phyloP scores from a whole-genome alignment of 2,113 vertebrate genomes.

The Hippopotamus amphibius region DNA sequence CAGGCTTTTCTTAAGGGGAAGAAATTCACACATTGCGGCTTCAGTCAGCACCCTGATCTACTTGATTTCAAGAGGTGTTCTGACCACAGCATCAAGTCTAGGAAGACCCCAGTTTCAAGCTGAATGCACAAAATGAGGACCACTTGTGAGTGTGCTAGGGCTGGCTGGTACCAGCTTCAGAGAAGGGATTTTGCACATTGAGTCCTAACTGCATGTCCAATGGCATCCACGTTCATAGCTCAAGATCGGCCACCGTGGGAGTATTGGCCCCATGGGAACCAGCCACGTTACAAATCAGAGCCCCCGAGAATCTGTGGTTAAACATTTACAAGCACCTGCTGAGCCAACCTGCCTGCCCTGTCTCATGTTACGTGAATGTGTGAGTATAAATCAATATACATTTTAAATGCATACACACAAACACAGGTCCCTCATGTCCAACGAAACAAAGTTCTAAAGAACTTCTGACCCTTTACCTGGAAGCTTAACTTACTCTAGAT shows the following conservation, averaged over 20 bases:
- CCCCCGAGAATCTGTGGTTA: background rate
- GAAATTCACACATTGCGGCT: background rate
- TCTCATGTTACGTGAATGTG: background rate
- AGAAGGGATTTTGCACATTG: rapidly evolving
- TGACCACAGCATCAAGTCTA: background rate
- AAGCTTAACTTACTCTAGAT: background rate
- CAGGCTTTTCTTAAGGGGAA: background rate
- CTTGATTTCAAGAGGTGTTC: background rate
- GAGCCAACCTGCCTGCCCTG: background rate
- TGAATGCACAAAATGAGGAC: rapidly evolving
- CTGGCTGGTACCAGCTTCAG: rapidly evolving
- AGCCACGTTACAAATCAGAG: background rate
- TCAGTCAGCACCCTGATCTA: too few relatives aligned
- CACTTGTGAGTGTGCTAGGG: rapidly evolving
- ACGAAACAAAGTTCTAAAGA: background rate
- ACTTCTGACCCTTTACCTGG: background rate
- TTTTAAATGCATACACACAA: background rate
- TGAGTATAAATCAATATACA: background rate
- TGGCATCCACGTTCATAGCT: background rate
- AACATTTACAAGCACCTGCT: background rate
- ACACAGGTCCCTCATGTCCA: background rate
- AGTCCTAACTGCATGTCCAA: too few relatives aligned
- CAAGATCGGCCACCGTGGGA: rapidly evolving
- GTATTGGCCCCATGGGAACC: background rate
- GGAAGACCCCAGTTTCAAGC: background rate